Evolutionary conservation across 2,113 vertebrate species (phyloP).

Genomic region (Microcebus tavaratra): DNA sequence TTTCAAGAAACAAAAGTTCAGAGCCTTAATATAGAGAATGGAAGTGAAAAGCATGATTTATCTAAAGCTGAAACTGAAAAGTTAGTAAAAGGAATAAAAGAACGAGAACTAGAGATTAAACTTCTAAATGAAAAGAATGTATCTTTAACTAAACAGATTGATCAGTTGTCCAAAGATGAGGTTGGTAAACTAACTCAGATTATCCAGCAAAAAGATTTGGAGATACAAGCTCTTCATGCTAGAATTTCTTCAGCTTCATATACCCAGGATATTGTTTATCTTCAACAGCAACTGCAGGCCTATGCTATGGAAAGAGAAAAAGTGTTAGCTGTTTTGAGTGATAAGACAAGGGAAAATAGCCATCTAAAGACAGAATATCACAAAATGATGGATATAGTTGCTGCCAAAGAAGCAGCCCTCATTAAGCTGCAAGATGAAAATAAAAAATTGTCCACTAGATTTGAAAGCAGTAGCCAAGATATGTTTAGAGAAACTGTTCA

Average conservation of each 20-base stretch:
- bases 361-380: constrained; percentile 94
- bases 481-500: constrained; percentile 99
- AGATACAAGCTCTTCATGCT: constrained; percentile 95
- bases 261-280: constrained; percentile 89
- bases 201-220: constrained; percentile 95
- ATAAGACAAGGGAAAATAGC: constrained; percentile 97
- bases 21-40: constrained; percentile 92
- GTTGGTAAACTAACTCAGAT: constrained; percentile 94
- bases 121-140: constrained; percentile 96
- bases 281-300: constrained; percentile 96
- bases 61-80: constrained; percentile 95
- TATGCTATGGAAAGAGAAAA: constrained; percentile 93
- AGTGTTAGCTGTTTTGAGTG: constrained; percentile 93
- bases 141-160: constrained; percentile 91
- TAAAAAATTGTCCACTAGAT: constrained; percentile 87
- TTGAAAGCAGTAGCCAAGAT: constrained; percentile 93
- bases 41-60: constrained; percentile 96
- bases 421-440: constrained; percentile 95
- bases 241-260: constrained; percentile 87
- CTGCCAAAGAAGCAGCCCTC: constrained; percentile 94
- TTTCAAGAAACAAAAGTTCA: constrained; percentile 93
- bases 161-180: constrained; percentile 94
- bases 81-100: constrained; percentile 94
- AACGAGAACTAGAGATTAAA: constrained; percentile 95
- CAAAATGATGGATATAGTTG: constrained; percentile 94